Base-by-base conservation (phyloP, 2,113 vertebrate genomes). In the Brevimyrus niger region DNA sequence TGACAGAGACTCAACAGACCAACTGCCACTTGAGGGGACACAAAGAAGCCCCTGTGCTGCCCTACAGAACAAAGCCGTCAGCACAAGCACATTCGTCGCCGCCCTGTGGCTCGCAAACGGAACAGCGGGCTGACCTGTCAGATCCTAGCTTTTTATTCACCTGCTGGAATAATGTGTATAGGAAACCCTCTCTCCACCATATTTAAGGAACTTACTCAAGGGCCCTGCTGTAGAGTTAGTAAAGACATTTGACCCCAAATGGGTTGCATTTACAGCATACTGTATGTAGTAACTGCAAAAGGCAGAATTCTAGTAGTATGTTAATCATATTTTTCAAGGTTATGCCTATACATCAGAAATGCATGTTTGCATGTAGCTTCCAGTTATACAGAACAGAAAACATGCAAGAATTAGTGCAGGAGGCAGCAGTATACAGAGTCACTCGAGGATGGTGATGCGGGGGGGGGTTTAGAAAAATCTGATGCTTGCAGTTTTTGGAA, bases 391-490 rank as follows among this genome's bases (percentile, higher is more conserved):
- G 35, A 69, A 89, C 84, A 90, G 82, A 21, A 90, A 87, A 90
- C 51, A 87, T 55, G 27, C 51, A 15, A 53, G 38, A 87, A 87
- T 90, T 88, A 50, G 88, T 87, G 11, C 87, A 89, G 88, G 80
- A 92, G 90, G 88, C 65, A 87, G 90, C 73, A 89, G 89, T 89
- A 90, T 89, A 90, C 90, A 8, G 90, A 90, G 92, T 90, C 80
- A 69, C 86, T 89, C 86, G 23, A n/a, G 50, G 65, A 17, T 38
- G 69, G 35, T 15, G 15, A 35, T 27, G 11, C 0, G 65, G 31
- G 47, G 47, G 11, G 13, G 13, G 11, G 27, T n/a, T 4, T 0
- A 73, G 35, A 48, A 17, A 51, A 85, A 90, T 73, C 6, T 27
- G 87, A 84, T 90, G 86, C 90, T 46, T 19, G 84, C 90, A 91